phyloP scores from a whole-genome alignment of 2,113 vertebrate species.

The Tinamus guttatus region DNA sequence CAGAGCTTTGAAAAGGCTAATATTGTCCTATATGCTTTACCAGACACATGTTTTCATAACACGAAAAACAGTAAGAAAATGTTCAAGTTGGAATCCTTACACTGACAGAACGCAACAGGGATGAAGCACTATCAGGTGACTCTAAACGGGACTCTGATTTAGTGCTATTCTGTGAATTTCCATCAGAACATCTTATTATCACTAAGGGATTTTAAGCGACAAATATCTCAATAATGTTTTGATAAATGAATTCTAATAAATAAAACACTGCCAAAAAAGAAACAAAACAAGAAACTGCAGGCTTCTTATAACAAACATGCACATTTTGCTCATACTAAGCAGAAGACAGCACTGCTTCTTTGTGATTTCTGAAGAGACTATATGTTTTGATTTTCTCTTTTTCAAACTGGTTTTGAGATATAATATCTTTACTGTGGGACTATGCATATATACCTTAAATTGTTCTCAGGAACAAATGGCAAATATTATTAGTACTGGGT shows the following conservation, averaged over 20 bases:
- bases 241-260: slow-evolving; percentile 18
- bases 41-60: not conserved
- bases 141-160: not conserved
- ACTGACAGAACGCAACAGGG: not conserved
- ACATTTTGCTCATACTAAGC: not conserved
- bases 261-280: not conserved
- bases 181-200: not conserved
- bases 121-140: not conserved
- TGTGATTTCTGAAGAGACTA: slow-evolving; percentile 14
- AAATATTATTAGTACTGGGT: slow-evolving; percentile 21
- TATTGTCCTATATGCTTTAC: not conserved
- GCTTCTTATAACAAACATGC: slow-evolving; percentile 2
- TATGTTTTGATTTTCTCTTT: not conserved
- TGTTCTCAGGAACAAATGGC: slow-evolving; percentile 25
- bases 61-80: not conserved
- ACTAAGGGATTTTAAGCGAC: not conserved
- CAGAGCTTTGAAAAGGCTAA: not conserved
- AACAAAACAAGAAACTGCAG: not conserved
- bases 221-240: not conserved
- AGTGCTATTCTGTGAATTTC: not conserved
- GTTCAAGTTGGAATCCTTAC: not conserved
- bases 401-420: not conserved
- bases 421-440: not conserved
- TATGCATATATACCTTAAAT: not conserved
- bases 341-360: not conserved